Evolutionary conservation across 2,113 vertebrate species (phyloP).

Genomic region (Ovis aries): ARS-UI_Ramb_v3.0 NC_056056.1:12646001-12646500

Average conservation of each 20-base stretch:
- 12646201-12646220: background rate
- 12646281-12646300: background rate
- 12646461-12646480: background rate
- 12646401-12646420: background rate
- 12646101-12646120: background rate
- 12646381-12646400: background rate
- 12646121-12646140: background rate
- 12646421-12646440: background rate
- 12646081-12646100: background rate
- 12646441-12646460: background rate
- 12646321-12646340: background rate
- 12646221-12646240: background rate
- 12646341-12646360: background rate
- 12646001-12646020: background rate
- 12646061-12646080: background rate
- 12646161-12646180: background rate
- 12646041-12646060: background rate
- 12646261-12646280: background rate
- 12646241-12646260: background rate
- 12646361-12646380: background rate
- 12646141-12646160: background rate
- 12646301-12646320: background rate
- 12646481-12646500: background rate
- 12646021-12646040: background rate
- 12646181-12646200: background rate